Percentiles rank a stretch among this genome's conserved stretches.
These are phyloP conservation scores for Babyrousa celebensis DNA, from an alignment of 2,797 vertebrate species.

Conservation along the genomic window DNA sequence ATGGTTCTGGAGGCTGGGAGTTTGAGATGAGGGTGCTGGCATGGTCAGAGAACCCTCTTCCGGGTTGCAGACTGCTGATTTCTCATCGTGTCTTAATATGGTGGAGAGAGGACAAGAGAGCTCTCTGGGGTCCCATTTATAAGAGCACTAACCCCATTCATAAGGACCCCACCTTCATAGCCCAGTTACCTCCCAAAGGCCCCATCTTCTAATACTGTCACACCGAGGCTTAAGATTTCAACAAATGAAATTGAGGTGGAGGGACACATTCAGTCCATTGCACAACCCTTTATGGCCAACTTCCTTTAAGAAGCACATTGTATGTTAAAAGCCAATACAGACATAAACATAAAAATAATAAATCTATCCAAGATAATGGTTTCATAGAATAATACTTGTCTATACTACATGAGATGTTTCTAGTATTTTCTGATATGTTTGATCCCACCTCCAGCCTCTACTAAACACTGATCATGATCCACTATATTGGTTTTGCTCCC, in stretches of 20 bases:
- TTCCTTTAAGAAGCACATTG: background rate
- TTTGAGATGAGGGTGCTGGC: background rate
- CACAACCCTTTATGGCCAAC: background rate
- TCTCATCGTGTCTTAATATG: background rate
- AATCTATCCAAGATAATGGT: conserved; percentile 4
- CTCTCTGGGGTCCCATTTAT: background rate
- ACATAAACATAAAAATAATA: background rate
- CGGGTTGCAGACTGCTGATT: background rate
- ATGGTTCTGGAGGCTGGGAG: background rate
- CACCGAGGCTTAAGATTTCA: conserved; percentile 20
- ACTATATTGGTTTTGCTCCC: background rate
- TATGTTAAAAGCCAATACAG: background rate
- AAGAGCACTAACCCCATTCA: background rate
- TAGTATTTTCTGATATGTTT: background rate
- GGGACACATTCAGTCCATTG: background rate
- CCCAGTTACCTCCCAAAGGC: background rate
- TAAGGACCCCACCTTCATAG: background rate
- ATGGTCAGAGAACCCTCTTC: background rate
- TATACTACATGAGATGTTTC: background rate
- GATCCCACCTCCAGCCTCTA: background rate
- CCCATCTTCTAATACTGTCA: background rate
- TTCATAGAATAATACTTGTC: background rate
- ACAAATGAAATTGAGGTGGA: background rate
- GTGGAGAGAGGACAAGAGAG: background rate
- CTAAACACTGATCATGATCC: background rate